Base-by-base conservation (phyloP, 92 coral and sea anemone genomes). In the Umimayanthus kanabou region DNA sequence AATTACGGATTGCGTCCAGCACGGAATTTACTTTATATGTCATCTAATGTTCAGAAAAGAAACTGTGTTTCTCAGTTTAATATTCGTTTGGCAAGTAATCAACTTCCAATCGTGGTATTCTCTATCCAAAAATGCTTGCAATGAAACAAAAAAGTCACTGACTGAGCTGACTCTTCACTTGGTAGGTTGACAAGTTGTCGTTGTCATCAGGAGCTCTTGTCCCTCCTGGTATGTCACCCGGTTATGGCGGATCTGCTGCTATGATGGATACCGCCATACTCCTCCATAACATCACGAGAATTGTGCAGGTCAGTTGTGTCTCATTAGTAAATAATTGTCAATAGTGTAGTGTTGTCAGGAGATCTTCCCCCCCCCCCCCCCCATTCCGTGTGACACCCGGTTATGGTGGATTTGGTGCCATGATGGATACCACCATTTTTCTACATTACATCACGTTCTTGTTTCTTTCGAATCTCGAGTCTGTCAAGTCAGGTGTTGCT, bases 191-290 rank as follows among this genome's bases (percentile, higher is more conserved):
- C 55, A 83, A 83, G 40, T 55, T 83, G 10, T 43, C 40, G 0
- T 50, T 26, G 28, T 69, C 78, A 7, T 83, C 87, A 45, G 87
- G 87, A 29, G 74, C 87, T 11, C 87, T 83, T 69, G 87, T 15
- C 50, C 78, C 74, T 9, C 66, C 65, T 26, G 64, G 78, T 9
- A 83, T 83, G 87, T 55, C 92, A 28, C 79, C 90, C 1, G 88
- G 79, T 3, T 74, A 85, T 87, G 97, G 95, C 42, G 89, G 92
- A 40, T 89, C 97, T 39, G 93, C 91, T 40, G 89, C 95, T 37
- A 91, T 91, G 77, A 93, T 97, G 98, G 99, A 97, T 76, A 94
- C 99, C 9, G 92, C 99, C 30, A 92, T 95, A 76, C 88, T 97
- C 80, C 94, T 93, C 83, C 95, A 93, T 90, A 95, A 93, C 83